Base-by-base conservation (phyloP, 1,140 invertebrate genomes). In the Macrotrachela quadricornifera region DNA sequence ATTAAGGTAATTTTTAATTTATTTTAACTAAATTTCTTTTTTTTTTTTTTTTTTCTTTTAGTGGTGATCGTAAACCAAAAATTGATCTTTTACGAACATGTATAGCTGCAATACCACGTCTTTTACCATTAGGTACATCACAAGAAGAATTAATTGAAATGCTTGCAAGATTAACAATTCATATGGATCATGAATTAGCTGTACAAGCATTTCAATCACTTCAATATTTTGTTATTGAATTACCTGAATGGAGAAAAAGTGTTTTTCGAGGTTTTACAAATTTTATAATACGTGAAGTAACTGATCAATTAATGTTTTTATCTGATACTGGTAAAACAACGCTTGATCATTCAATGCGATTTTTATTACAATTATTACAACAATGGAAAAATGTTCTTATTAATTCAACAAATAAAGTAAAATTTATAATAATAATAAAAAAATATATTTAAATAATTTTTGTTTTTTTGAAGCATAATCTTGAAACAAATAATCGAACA, bases 11-110 rank as follows among this genome's bases (percentile, higher is more conserved):
- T 4, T 18, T 11, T 17, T 10, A 15, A 2, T 45, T n/a, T 10
- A 45, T 17, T 17, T 30, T 37, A 30, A 21, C 13, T 49, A 15
- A 9, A 4, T n/a, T 15, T 37, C n/a, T 39, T n/a, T 49, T 49
- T 18, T 12, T 38, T 50, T 38, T 39, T 56, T 10, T 12, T 46
- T 36, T 39, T 51, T 10, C 43, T 56, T 61, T 48, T 57, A 73
- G 69, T 0, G 86, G 88, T 0, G 92, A 97, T 65, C 75, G 87
- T n/a, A 97, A 97, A 67, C 86, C 91, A 0, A 81, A 91, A 63
- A 87, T 99, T 56, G 92, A 97, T 72, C 70, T 99, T 55, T 96
- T 97, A 63, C 77, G 91, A 17, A 97, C 92, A 0, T 97, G 92
- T 67, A 83, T 99, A 15, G 92, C 92, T 16, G 90, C 92, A 6